Conservation (phyloP, 2,113 vertebrate genomes). For the Podilymbus podiceps region DNA sequence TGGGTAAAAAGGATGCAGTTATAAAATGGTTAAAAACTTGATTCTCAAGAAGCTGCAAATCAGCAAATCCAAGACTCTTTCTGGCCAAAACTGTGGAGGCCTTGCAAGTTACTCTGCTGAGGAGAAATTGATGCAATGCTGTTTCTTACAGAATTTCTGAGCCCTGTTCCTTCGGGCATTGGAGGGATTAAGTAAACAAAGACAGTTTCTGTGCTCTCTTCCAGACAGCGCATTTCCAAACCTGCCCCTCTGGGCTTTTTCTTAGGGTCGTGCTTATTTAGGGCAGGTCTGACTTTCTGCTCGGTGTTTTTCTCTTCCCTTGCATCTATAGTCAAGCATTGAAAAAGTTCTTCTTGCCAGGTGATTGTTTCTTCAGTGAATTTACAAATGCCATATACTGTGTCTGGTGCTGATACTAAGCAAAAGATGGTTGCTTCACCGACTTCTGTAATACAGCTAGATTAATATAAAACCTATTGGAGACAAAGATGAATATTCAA, state of each 20-base stretch:
- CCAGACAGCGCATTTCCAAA: not conserved
- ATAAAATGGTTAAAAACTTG: not conserved
- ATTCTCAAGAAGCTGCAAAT: not conserved
- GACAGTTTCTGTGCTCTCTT: not conserved
- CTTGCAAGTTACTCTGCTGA: not conserved
- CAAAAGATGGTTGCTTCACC: not conserved
- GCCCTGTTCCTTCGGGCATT: not conserved
- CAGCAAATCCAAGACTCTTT: not conserved
- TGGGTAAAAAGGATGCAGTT: not conserved
- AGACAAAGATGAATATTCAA: not conserved
- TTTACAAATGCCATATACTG: not conserved
- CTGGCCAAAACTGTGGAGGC: not conserved
- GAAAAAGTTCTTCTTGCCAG: not conserved
- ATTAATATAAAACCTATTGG: not conserved
- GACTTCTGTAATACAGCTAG: not conserved
- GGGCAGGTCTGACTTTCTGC: not conserved
- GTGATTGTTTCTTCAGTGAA: not conserved
- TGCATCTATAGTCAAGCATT: not conserved
- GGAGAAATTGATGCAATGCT: not conserved
- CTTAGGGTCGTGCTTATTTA: not conserved
- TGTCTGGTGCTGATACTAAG: not conserved
- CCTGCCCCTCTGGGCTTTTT: not conserved
- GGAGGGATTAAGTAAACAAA: constrained; percentile 26
- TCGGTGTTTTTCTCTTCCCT: not conserved
- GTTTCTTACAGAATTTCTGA: not conserved